Evolutionary conservation across 2,888 invertebrate species (phyloP).

Genomic region (Nebria brevicollis): DNA sequence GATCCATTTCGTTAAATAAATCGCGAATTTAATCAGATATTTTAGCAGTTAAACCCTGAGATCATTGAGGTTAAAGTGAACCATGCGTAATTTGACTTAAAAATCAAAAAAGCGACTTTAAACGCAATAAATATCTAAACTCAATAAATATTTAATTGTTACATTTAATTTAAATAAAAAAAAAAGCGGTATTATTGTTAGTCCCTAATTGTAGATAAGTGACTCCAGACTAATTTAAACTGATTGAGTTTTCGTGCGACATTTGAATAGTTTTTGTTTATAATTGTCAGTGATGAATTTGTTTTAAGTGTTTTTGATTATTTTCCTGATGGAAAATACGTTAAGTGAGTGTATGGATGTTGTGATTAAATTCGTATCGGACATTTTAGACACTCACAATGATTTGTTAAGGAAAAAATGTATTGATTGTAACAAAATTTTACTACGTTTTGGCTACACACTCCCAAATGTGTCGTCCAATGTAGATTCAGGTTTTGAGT

Average conservation of each 20-base stretch:
- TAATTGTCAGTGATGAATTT: not conserved
- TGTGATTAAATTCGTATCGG: not conserved
- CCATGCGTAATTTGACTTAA: conserved; percentile 26
- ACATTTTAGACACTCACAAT: not conserved
- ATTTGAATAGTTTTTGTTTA: not conserved
- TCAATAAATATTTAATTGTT: not conserved
- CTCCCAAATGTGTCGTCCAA: not conserved
- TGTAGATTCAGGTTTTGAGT: conserved; percentile 33
- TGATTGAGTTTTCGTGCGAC: not conserved
- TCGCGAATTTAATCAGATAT: not conserved
- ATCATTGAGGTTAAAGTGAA: conserved; percentile 37
- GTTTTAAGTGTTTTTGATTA: not conserved
- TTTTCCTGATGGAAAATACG: not conserved
- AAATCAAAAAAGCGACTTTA: conserved; percentile 3
- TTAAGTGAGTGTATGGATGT: not conserved
- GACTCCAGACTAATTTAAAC: not conserved
- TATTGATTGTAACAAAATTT: conserved; percentile 21
- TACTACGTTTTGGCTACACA: conserved; percentile 23
- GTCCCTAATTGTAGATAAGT: not conserved
- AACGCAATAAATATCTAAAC: not conserved
- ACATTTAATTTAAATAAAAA: not conserved
- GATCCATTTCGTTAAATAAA: conserved; percentile 66
- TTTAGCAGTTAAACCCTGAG: conserved; percentile 23
- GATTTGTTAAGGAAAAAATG: conserved; percentile 3
- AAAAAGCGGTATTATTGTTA: not conserved